phyloP scores from a whole-genome alignment of 2,888 invertebrate species.

The Drosophila sordidapex region DNA sequence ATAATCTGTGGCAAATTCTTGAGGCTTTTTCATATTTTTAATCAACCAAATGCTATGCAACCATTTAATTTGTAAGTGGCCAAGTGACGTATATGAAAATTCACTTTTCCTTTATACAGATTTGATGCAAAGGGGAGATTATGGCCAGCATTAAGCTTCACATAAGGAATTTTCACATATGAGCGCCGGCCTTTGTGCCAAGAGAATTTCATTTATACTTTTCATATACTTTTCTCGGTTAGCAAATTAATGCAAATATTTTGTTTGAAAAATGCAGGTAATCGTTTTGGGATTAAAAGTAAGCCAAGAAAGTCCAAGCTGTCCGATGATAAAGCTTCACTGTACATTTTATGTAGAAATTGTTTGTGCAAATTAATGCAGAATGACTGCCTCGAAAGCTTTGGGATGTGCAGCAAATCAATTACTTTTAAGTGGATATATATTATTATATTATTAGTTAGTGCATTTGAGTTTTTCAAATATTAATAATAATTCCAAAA shows the following conservation, averaged over 20 bases:
- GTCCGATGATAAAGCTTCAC: neutral
- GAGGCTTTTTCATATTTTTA: neutral
- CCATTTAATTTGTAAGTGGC: neutral
- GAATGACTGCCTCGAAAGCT: neutral
- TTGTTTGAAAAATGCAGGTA: neutral
- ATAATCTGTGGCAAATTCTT: neutral
- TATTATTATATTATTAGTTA: neutral
- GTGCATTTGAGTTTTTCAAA: neutral
- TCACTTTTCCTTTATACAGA: neutral
- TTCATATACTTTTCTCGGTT: neutral
- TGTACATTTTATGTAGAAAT: neutral
- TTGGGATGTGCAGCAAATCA: neutral
- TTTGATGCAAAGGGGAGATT: neutral
- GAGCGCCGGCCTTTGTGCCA: neutral
- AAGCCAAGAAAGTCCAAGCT: neutral
- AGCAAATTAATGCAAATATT: neutral
- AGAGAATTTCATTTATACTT: neutral
- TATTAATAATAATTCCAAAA: neutral
- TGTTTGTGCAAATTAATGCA: neutral
- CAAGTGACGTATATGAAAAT: neutral
- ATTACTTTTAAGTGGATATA: neutral
- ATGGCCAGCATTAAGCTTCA: neutral
- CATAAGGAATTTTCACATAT: neutral
- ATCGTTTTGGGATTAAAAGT: neutral
- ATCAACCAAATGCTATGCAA: neutral